Conservation (phyloP, 2,797 vertebrate species). For the Acrossocheilus wenchowensis region DNA sequence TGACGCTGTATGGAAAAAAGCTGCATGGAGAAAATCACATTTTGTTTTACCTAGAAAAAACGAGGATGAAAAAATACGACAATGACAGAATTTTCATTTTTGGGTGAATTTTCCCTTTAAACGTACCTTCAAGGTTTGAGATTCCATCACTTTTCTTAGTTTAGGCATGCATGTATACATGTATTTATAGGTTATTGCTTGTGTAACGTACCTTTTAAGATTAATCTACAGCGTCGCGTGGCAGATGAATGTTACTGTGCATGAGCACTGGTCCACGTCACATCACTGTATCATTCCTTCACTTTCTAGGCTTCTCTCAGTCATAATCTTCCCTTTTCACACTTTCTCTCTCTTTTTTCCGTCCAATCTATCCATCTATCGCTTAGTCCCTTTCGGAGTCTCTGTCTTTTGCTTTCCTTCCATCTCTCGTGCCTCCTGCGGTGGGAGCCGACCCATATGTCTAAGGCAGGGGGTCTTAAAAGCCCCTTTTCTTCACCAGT, state of each 20-base stretch:
- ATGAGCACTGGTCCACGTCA: slow-evolving; percentile 1
- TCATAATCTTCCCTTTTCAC: background rate
- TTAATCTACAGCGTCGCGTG: background rate
- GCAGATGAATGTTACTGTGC: background rate
- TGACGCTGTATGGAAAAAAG: background rate
- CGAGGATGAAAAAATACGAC: background rate
- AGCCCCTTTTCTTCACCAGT: slow-evolving; percentile 73
- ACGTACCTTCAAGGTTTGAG: background rate
- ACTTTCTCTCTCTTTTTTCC: background rate
- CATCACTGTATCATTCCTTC: slow-evolving; percentile 2
- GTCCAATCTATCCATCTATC: slow-evolving; percentile 13
- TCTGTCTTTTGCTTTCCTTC: slow-evolving; percentile 53
- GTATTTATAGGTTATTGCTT: slow-evolving; percentile 3
- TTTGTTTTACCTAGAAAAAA: background rate
- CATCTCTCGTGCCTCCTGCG: slow-evolving; percentile 59
- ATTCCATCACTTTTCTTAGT: background rate
- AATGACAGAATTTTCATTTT: background rate
- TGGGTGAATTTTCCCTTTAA: background rate
- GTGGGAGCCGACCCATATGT: slow-evolving; percentile 78
- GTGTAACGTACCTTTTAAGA: slow-evolving; percentile 10
- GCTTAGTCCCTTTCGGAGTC: slow-evolving; percentile 58
- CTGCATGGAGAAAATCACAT: background rate
- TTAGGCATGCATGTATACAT: background rate
- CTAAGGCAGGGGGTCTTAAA: slow-evolving; percentile 69
- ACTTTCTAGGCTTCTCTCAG: background rate